Base-by-base conservation (phyloP, 2,888 invertebrate species). In the Acrocyrtus sp. region DNA sequence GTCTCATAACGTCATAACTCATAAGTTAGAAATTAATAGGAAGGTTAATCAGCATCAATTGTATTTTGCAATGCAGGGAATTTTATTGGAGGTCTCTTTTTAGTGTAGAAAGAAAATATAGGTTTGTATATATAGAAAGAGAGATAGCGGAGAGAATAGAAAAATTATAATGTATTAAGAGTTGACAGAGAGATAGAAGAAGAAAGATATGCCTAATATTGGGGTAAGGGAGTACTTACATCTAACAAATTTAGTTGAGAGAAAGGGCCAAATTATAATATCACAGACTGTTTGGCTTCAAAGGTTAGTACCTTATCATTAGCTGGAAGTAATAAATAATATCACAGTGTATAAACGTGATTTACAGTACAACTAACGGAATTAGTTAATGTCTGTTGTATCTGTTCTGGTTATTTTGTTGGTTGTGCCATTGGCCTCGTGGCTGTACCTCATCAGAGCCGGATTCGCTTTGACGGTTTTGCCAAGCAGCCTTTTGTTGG, bases 51-150 rank as follows among this genome's bases (percentile, higher is more conserved):
- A n/a, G n/a, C n/a, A n/a, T 4, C 21, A 17, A 15, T 54, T 65
- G 27, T 27, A 54, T 68, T 68, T 68, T 68, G 68, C 68, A 68
- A 68, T 68, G 68, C 68, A 60, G 68, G 21, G 54, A 68, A 68
- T 29, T 61, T 68, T 68, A 61, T 68, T 61, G 10, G 34, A 21
- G 5, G 17, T 17, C 24, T 61, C n/a, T n/a, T n/a, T 60, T 53
- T 68, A 17, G 26, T 5, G 26, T 41, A 54, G 26, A 22, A 53
- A 61, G 26, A 24, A 43, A 43, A 22, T 8, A 63, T 24, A 66
- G 53, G 27, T 58, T 54, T 54, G 48, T 66, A 39, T 53, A 66
- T 48, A 65, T 43, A 48, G 22, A 10, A 43, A 17, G 54, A 17
- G 21, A 10, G 56, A 27, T 2, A 51, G 39, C 41, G 6, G 21